Base-by-base conservation (phyloP, 2,113 vertebrate genomes). In the Lepisosteus oculatus region DNA sequence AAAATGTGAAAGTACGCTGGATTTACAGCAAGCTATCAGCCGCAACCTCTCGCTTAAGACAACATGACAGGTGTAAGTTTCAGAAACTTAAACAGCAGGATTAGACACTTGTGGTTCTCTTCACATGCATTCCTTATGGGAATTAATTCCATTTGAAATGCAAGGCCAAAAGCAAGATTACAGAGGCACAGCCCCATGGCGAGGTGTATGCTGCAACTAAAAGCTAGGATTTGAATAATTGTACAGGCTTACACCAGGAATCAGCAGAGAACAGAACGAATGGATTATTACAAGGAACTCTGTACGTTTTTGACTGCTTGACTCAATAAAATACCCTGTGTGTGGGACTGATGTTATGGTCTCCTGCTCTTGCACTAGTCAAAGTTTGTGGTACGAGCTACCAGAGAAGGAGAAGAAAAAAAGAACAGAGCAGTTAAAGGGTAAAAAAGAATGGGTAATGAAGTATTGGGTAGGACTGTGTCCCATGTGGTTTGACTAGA, bases 101-200 rank as follows among this genome's bases (percentile, higher is more conserved):
- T 98, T 97, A 98, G 93, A 93, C 93, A 96, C 93, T 96, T 96
- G 92, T 94, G 93, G 93, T 90, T 95, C 94, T 95, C 94, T 96
- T 96, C 84, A 89, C 94, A 96, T 95, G 95, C 94, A 96, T 97
- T 95, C 95, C 95, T 98, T 96, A 95, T 90, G 94, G 95, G 96
- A 98, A 95, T 96, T 97, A 97, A 97, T 95, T 96, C 96, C 94
- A 96, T 98, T 96, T 96, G 95, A 97, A 96, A 97, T 96, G 95
- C 95, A 95, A 94, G 95, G 96, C 96, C 95, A 96, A 96, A 88
- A 96, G 95, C 94, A 93, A 97, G 95, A 98, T 97, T 97, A 97
- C 89, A 92, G 93, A 94, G 90, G 94, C 94, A 95, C 84, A 92
- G 95, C 93, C 95, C 95, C 95, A 91, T 93, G 92, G 96, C 94